Evolutionary conservation across 2,113 vertebrate genomes (phyloP), one percentile per base, ranked within the genome.

Genomic region (Thomomys bottae): DNA sequence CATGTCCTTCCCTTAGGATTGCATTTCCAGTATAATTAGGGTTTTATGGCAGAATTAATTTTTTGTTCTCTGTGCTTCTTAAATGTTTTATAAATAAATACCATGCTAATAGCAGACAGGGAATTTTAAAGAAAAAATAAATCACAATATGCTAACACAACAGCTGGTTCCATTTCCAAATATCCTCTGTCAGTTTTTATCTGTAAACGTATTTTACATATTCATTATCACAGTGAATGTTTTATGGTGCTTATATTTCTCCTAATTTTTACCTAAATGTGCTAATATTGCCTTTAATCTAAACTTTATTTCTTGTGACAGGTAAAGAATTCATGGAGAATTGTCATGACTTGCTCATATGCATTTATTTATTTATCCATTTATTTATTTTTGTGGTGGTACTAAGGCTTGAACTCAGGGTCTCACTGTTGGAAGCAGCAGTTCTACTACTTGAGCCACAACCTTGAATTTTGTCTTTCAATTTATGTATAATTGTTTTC

Each of bases 111-210:
- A 88, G 64, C 71, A 88, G 61, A 94, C 92, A 26, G 36, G 21
- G 87, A 88, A 72, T 93, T 88, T 32, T 59, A 94, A 94, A 92
- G 38, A 72, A 80, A 90, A 87, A 78, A 88, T 75, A 71, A 90
- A 87, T 92, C 45, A 84, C 15, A 85, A n/a, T 18, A 84, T 3
- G 57, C 11, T 40, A 95, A 73, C 32, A 34, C 24, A 95, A 94
- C 72, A 90, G 67, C 80, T 95, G 83, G 72, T 15, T 94, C 77
- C 42, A 70, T n/a, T 76, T 88, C 61, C 68, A 4, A 92, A 80
- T 83, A 88, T 34, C 21, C 4, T 59, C 6, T 87, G 57, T 23
- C 24, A 73, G 21, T 82, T 73, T 90, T 93, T 78, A 83, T 61
- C 45, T 59, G 57, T 59, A 91, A 94, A 94, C 59, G 86, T 45